These are phyloP conservation scores for Dendrolimus pini DNA, from an alignment of 2,888 invertebrate genomes.

Conservation along the genomic window DNA sequence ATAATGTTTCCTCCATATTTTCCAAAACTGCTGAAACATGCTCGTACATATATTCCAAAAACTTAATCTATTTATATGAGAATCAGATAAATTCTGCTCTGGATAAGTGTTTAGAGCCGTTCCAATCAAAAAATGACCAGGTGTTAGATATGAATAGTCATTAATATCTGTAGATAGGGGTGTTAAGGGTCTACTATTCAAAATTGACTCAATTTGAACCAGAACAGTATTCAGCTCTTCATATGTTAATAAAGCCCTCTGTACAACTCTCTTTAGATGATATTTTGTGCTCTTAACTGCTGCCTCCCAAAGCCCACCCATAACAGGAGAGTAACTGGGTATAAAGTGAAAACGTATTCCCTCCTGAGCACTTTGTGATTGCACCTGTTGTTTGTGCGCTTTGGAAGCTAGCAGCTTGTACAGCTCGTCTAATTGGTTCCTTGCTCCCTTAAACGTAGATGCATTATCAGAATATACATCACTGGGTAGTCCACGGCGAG, in stretches of 20 bases:
- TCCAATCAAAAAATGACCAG: slow-evolving; percentile 10
- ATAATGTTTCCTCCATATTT: not conserved
- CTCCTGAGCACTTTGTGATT: no score
- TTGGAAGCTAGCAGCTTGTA: slow-evolving; percentile 4
- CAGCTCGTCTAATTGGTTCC: slow-evolving; percentile 4
- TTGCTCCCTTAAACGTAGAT: slow-evolving; percentile 6
- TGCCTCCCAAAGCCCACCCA: slow-evolving; percentile 4
- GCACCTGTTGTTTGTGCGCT: slow-evolving; percentile 1
- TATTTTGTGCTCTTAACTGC: not conserved
- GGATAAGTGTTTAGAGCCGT: not conserved
- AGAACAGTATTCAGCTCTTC: slow-evolving; percentile 7
- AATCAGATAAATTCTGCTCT: not conserved
- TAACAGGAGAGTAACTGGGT: no score
- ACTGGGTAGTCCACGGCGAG: slow-evolving; percentile 7
- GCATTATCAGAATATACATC: slow-evolving; percentile 8
- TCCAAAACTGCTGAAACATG: not conserved
- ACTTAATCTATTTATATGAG: no score
- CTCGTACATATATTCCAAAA: no score
- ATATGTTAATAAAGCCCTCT: slow-evolving; percentile 1
- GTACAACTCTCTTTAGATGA: not conserved
- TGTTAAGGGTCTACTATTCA: slow-evolving; percentile 7
- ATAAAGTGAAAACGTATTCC: no score
- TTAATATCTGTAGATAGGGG: slow-evolving; percentile 7
- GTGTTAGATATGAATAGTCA: slow-evolving; percentile 5
- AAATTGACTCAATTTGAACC: slow-evolving; percentile 6